These are phyloP conservation scores for Oncorhynchus nerka DNA, from an alignment of 2,113 vertebrate genomes.

Conservation along the genomic window DNA sequence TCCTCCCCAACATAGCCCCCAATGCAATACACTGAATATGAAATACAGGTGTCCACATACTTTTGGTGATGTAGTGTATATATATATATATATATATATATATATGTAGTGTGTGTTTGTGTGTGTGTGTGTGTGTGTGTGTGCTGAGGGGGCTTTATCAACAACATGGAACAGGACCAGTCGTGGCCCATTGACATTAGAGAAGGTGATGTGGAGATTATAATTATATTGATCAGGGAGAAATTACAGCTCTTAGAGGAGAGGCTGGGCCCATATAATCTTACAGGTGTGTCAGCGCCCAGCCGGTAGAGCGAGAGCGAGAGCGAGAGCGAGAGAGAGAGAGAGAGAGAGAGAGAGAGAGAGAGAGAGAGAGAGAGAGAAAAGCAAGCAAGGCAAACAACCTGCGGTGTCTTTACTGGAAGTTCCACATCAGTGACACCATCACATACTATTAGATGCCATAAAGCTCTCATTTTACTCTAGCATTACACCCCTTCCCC, in stretches of 20 bases:
- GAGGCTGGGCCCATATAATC: conserved; percentile 69
- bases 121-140: too few species aligned
- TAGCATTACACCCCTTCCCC: conserved; percentile 75
- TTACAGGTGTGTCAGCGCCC: conserved; percentile 68
- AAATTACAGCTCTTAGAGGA: conserved; percentile 76
- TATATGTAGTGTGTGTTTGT: too few species aligned
- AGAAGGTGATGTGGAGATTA: conserved; percentile 57
- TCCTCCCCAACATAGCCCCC: too few species aligned
- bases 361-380: conserved; percentile 15
- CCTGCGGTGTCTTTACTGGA: conserved; percentile 73
- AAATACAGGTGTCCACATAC: too few species aligned
- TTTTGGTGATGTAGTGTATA: too few species aligned
- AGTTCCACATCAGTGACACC: conserved; percentile 75
- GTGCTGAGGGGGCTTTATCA: not conserved
- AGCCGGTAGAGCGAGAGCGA: conserved; percentile 33
- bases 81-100: too few species aligned
- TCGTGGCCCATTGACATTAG: conserved; percentile 55
- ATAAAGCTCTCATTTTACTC: conserved; percentile 87
- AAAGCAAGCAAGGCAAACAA: conserved; percentile 21
- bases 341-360: not conserved
- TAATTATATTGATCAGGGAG: conserved; percentile 76
- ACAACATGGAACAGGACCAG: conserved; percentile 39
- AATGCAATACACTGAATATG: too few species aligned
- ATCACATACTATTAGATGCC: conserved; percentile 81
- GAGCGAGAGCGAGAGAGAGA: conserved; percentile 15